Conservation (phyloP, 2,888 invertebrate species). For the Eledona agricola region DNA sequence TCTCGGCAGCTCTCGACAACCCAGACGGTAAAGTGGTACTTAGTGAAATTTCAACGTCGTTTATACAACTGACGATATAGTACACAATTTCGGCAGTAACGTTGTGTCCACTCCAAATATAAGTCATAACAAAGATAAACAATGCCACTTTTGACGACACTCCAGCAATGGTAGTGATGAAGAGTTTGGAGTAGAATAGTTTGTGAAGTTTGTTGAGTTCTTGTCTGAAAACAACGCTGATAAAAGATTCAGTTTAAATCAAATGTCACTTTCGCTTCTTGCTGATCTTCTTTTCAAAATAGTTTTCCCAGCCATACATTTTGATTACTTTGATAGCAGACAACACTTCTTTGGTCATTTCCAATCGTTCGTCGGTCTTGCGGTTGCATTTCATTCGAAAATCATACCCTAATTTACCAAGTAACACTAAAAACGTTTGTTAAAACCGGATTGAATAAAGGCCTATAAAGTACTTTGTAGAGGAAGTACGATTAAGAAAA, state of each 20-base stretch:
- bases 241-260: slow-evolving; percentile 1
- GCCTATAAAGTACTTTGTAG: slow-evolving; percentile 39
- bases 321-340: slow-evolving; percentile 52
- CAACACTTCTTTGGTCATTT: slow-evolving; percentile 49
- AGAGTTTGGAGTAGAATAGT: slow-evolving; percentile 53
- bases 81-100: slow-evolving; percentile 87
- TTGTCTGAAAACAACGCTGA: slow-evolving; percentile 64
- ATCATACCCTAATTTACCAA: slow-evolving; percentile 44
- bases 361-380: slow-evolving; percentile 50
- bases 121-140: slow-evolving; percentile 64
- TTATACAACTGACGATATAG: slow-evolving; percentile 90
- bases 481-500: slow-evolving; percentile 62
- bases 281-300: slow-evolving; percentile 63
- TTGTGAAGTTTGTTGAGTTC: slow-evolving; percentile 69
- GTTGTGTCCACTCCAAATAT: slow-evolving; percentile 73
- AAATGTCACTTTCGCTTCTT: slow-evolving; percentile 54
- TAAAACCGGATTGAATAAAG: not conserved
- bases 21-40: slow-evolving; percentile 89
- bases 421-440: slow-evolving; percentile 41
- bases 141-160: slow-evolving; percentile 55
- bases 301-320: slow-evolving; percentile 53
- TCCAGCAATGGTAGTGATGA: slow-evolving; percentile 51
- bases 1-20: slow-evolving; percentile 82
- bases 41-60: slow-evolving; percentile 84
- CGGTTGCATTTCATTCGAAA: slow-evolving; percentile 50